phyloP scores from a whole-genome alignment of 2,113 vertebrate species.

The Butorides virescens region DNA sequence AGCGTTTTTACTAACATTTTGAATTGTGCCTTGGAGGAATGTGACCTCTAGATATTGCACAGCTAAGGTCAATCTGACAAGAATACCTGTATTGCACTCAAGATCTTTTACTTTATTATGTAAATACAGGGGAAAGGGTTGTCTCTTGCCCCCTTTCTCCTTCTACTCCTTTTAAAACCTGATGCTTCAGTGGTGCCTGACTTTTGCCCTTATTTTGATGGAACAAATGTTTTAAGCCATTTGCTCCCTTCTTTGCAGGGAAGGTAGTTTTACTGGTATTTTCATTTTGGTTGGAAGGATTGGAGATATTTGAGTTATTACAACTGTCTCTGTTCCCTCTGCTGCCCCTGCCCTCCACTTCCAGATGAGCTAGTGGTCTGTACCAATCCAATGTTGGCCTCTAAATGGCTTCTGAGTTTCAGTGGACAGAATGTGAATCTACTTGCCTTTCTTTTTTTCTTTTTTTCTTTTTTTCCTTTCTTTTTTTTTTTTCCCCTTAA shows the following conservation, averaged over 20 bases:
- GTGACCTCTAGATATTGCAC: neutral
- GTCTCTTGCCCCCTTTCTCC: neutral
- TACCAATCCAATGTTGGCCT: neutral
- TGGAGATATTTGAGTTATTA: neutral
- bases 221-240: neutral
- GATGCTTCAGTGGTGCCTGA: neutral
- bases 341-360: neutral
- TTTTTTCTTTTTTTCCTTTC: too few species aligned
- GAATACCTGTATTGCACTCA: neutral
- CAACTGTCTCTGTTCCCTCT: neutral
- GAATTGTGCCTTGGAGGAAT: neutral
- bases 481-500: neutral
- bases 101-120: neutral
- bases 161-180: neutral
- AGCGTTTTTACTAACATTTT: neutral
- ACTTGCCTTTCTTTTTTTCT: neutral
- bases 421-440: neutral
- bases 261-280: neutral
- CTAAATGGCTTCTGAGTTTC: neutral
- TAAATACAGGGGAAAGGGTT: neutral
- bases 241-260: neutral
- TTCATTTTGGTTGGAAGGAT: neutral
- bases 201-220: neutral
- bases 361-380: neutral
- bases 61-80: neutral